Evolutionary conservation across 2,797 vertebrate species (phyloP), one percentile per base, ranked within the genome.

Genomic region (Gallinago stenura): DNA sequence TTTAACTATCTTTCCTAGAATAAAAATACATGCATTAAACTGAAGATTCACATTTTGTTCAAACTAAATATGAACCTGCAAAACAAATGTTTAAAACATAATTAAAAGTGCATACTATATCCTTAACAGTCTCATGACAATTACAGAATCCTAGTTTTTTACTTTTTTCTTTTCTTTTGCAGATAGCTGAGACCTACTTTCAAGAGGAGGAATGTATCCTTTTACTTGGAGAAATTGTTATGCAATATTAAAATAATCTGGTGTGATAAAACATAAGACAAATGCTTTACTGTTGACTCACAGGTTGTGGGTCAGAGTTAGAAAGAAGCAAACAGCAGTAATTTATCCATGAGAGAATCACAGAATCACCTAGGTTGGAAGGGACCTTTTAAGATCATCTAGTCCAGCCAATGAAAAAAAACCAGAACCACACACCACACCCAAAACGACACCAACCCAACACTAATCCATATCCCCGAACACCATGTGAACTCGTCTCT

Each of bases 141-240:
- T 41, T 39, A 25, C 4, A 65, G 12, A 62, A 56, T 57, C 45
- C 30, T 89, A 9, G 22, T 48, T 24, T 48, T 48, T 48, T 48
- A 26, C 64, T 48, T 16, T 41, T 85, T 95, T 15, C n/a, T 15
- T 35, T 86, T 89, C 80, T 91, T 90, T 82, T 97, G 66, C 98
- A 99, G 99, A 99, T 99, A 95, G 99, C 99, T 12, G 99, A 99
- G 94, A 98, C 98, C 75, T 99, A 99, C 97, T 99, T 99, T 95
- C 98, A 98, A 91, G 98, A 99, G 41, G 98, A 98, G 94, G 99
- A 99, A 90, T 99, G 99, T 99, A 99, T 99, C 99, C 98, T 99
- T 98, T 97, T 96, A 46, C 87, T 94, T 91, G 79, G 45, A 72
- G 61, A 90, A 77, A 45, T 80, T 53, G 8, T 70, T 71, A 41